Conservation (phyloP, 2,113 vertebrate genomes). For the Corvus hawaiiensis region DNA sequence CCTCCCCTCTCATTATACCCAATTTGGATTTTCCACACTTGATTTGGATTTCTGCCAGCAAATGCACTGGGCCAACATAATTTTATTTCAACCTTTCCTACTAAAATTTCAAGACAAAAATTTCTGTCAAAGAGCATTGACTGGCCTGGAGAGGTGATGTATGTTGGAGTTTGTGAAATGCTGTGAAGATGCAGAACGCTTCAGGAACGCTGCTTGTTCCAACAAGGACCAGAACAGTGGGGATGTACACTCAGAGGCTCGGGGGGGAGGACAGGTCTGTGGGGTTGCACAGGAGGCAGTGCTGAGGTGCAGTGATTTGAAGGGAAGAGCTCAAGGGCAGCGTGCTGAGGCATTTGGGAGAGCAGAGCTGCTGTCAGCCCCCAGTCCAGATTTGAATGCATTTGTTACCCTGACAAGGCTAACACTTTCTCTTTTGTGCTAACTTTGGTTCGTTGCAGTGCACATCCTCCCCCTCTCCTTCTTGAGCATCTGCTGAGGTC, state of each 20-base stretch:
- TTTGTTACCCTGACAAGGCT: not conserved
- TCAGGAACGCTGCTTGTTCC: not conserved
- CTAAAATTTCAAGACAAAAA: not conserved
- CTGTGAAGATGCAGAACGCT: not conserved
- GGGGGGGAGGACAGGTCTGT: not conserved
- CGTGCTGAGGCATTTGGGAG: not conserved
- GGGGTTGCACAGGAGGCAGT: not conserved
- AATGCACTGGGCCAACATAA: not conserved
- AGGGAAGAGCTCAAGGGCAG: not conserved
- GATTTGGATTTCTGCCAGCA: not conserved
- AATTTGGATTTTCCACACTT: not conserved
- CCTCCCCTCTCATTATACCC: slow-evolving; percentile 43
- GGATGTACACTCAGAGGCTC: not conserved
- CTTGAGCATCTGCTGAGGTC: not conserved
- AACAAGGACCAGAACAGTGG: not conserved
- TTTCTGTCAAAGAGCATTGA: not conserved
- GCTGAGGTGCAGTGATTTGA: not conserved
- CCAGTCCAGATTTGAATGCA: not conserved
- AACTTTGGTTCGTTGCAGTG: not conserved
- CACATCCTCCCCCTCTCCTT: not conserved
- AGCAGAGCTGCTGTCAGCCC: not conserved
- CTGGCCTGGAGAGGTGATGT: not conserved
- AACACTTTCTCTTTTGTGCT: not conserved
- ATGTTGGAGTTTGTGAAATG: not conserved
- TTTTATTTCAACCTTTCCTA: slow-evolving; percentile 2